phyloP scores from a whole-genome alignment of 2,888 invertebrate species.

The Ctena decussata region DNA sequence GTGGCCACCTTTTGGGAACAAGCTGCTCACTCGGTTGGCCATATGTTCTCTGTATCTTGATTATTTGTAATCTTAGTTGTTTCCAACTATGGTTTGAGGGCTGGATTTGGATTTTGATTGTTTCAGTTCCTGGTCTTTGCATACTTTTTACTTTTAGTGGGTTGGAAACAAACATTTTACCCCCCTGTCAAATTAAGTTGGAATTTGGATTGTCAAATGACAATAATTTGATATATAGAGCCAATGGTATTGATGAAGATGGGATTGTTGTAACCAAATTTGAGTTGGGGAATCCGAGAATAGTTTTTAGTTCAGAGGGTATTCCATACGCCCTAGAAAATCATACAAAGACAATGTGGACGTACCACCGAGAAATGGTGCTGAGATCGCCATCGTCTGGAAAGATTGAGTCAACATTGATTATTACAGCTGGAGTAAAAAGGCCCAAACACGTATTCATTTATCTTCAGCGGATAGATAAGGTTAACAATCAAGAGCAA shows the following conservation, averaged over 20 bases:
- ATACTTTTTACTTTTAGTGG: no score
- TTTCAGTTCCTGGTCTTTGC: no score
- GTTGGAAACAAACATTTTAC: no score
- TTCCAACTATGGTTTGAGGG: no score
- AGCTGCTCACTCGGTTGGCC: no score
- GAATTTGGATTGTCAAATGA: not conserved
- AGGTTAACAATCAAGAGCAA: not conserved
- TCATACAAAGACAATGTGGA: not conserved
- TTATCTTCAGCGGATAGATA: not conserved
- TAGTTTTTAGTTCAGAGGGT: not conserved
- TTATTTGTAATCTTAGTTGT: no score
- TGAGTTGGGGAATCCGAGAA: not conserved
- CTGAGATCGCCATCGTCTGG: not conserved
- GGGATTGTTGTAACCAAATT: not conserved
- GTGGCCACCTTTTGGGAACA: no score
- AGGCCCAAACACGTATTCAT: not conserved
- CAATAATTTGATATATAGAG: not conserved
- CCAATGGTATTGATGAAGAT: not conserved
- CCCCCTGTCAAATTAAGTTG: not conserved
- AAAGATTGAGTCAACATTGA: not conserved
- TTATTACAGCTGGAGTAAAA: not conserved
- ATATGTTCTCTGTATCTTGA: no score
- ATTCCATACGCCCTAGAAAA: not conserved
- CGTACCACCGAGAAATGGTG: not conserved
- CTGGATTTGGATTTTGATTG: no score